Conservation (phyloP, 2,888 invertebrate species). For the Neocrepidodera transversa region DNA sequence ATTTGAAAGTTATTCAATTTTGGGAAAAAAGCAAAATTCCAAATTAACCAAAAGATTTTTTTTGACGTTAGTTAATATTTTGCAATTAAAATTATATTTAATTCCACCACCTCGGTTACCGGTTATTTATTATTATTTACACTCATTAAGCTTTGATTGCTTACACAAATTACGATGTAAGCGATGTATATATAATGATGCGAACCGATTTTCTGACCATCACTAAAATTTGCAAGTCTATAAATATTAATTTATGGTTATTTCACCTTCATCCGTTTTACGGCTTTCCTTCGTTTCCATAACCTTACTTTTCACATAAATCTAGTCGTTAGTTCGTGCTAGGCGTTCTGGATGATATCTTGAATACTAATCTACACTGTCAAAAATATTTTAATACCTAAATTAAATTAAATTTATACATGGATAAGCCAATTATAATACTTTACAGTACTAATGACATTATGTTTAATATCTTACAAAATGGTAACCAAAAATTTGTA, state of each 20-base stretch:
- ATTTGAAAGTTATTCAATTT: too few relatives aligned
- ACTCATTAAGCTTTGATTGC: not conserved
- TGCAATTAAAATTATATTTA: too few relatives aligned
- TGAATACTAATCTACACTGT: not conserved
- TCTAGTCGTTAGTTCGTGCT: not conserved
- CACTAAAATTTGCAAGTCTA: constrained; percentile 1
- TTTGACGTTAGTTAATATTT: too few relatives aligned
- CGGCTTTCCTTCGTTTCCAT: not conserved
- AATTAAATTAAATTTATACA: too few relatives aligned
- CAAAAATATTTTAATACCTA: not conserved
- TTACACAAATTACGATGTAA: not conserved
- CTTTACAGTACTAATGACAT: too few relatives aligned
- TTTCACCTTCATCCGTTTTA: constrained; percentile 1
- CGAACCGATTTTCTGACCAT: not conserved
- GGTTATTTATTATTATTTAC: constrained; percentile 1
- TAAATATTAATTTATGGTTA: constrained; percentile 14
- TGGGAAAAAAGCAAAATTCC: too few relatives aligned
- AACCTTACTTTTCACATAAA: not conserved
- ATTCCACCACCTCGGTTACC: not conserved
- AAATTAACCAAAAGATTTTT: too few relatives aligned
- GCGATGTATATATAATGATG: constrained; percentile 1
- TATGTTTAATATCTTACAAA: too few relatives aligned
- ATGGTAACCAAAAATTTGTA: too few relatives aligned
- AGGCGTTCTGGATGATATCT: not conserved
- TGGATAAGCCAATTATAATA: too few relatives aligned